Evolutionary conservation across 2,113 vertebrate genomes (phyloP).

Genomic region (human): GRCh38 chr7:68787001-68787500

Average conservation of each 20-base stretch:
- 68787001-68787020: background rate
- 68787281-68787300: background rate
- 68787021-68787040: background rate
- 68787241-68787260: background rate
- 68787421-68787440: constrained; percentile 34
- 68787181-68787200: background rate
- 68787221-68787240: background rate
- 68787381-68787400: constrained; percentile 58
- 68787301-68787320: background rate
- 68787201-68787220: background rate
- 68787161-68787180: background rate
- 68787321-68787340: background rate
- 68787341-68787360: constrained; percentile 24
- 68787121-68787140: background rate
- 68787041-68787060: background rate
- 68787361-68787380: constrained; percentile 45
- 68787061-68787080: background rate
- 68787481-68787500: background rate
- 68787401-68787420: constrained; percentile 3
- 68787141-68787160: background rate
- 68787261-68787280: background rate
- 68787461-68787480: background rate
- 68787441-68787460: background rate
- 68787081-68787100: background rate
- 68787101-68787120: background rate